A percentile compares a stretch with the other conserved stretches of the same genome.
These are phyloP conservation scores for Corapipo altera DNA, from an alignment of 2,113 vertebrate species.

Conservation along the genomic window DNA sequence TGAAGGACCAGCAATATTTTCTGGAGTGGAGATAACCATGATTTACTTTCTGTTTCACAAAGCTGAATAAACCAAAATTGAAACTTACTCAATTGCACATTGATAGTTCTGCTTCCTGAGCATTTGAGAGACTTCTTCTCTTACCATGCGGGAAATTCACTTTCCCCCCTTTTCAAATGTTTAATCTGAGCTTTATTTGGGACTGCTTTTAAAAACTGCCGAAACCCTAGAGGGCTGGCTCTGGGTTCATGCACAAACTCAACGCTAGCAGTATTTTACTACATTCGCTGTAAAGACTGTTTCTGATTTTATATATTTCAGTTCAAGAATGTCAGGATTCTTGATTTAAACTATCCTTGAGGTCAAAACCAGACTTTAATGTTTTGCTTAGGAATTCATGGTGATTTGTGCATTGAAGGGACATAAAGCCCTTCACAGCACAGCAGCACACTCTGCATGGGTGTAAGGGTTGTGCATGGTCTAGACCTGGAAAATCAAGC, in stretches of 20 bases:
- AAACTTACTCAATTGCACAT: neutral
- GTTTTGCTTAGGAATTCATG: neutral
- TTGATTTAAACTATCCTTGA: neutral
- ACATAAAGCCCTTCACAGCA: neutral
- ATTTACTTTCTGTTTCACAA: neutral
- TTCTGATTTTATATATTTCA: neutral
- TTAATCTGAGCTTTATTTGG: neutral
- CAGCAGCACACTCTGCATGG: neutral
- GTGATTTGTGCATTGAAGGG: neutral
- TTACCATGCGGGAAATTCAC: neutral
- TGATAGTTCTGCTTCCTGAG: neutral
- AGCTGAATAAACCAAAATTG: neutral
- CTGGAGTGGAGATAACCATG: neutral
- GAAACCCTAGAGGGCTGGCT: neutral
- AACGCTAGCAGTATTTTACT: neutral
- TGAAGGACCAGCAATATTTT: neutral
- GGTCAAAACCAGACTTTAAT: neutral
- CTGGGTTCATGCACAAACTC: neutral
- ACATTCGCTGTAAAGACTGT: neutral
- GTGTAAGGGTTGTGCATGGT: rapidly evolving
- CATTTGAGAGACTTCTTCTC: neutral
- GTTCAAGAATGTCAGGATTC: neutral
- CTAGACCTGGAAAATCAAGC: neutral
- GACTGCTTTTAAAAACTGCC: neutral
- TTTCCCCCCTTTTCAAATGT: neutral